Evolutionary conservation across 2,888 invertebrate species (phyloP).

Genomic region (Lomographa bimaculata): DNA sequence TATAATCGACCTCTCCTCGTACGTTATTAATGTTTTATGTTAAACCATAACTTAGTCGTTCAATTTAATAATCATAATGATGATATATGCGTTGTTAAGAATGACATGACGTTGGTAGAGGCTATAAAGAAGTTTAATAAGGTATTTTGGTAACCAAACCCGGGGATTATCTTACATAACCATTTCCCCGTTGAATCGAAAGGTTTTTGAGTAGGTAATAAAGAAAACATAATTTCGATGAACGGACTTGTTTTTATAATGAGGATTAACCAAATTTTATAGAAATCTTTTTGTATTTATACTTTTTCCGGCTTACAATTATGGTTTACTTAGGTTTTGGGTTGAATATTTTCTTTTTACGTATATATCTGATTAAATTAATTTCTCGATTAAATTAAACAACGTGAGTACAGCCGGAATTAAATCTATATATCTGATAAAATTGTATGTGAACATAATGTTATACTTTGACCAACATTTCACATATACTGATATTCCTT

Average conservation of each 20-base stretch:
- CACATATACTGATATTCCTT: too few relatives aligned
- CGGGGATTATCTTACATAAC: conserved; percentile 16
- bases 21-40: conserved; percentile 26
- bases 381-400: too few relatives aligned
- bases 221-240: conserved; percentile 9
- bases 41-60: conserved; percentile 22
- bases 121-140: conserved; percentile 10
- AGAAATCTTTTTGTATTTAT: too few relatives aligned
- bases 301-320: too few relatives aligned
- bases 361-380: too few relatives aligned
- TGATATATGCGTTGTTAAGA: conserved; percentile 18
- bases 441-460: too few relatives aligned
- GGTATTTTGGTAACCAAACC: conserved; percentile 6
- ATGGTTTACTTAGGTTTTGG: too few relatives aligned
- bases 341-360: too few relatives aligned
- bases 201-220: conserved; percentile 18
- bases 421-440: too few relatives aligned
- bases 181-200: conserved; percentile 10
- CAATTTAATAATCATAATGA: conserved; percentile 24
- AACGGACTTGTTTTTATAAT: conserved; percentile 4
- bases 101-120: conserved; percentile 8
- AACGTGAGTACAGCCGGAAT: too few relatives aligned
- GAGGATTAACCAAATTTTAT: conserved; percentile 2
- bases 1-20: conserved; percentile 12
- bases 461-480: too few relatives aligned